Evolutionary conservation across 1,140 invertebrate species (phyloP).

Genomic region (Caenorhabditis tropicalis): DNA sequence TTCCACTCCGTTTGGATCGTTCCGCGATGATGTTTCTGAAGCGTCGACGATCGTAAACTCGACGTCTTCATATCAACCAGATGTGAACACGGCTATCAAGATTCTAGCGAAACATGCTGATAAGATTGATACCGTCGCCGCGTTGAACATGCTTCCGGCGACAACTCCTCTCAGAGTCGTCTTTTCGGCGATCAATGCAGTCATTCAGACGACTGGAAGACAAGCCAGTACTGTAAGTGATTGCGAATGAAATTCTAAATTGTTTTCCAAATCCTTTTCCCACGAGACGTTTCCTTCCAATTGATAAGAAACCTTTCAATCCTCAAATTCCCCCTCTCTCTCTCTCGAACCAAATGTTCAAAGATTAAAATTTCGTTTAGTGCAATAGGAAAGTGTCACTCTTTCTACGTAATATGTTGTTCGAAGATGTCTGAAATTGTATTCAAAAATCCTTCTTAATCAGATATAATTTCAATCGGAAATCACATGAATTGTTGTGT

Average conservation of each 20-base stretch:
- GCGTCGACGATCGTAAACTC: not conserved
- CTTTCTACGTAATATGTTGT: too few relatives aligned
- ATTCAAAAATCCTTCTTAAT: too few relatives aligned
- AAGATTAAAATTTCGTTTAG: too few relatives aligned
- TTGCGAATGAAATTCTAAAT: not conserved
- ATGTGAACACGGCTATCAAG: conserved; percentile 11
- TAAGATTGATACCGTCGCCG: conserved; percentile 37
- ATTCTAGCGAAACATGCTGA: conserved; percentile 32
- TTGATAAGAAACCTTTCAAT: too few relatives aligned
- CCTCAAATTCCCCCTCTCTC: too few relatives aligned
- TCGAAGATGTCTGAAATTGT: too few relatives aligned
- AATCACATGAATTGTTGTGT: too few relatives aligned
- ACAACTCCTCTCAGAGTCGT: not conserved
- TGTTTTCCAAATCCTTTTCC: too few relatives aligned
- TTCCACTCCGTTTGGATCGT: not conserved
- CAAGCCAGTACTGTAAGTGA: not conserved
- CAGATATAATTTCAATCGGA: too few relatives aligned
- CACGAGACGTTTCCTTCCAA: too few relatives aligned
- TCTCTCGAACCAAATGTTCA: too few relatives aligned
- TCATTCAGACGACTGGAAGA: conserved; percentile 23
- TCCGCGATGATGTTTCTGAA: conserved; percentile 9
- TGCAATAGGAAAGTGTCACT: too few relatives aligned
- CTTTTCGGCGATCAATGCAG: conserved; percentile 23
- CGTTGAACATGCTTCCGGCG: not conserved
- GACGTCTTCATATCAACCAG: not conserved